phyloP scores from a whole-genome alignment of 2,797 vertebrate species.

The Dipus sagitta region DNA sequence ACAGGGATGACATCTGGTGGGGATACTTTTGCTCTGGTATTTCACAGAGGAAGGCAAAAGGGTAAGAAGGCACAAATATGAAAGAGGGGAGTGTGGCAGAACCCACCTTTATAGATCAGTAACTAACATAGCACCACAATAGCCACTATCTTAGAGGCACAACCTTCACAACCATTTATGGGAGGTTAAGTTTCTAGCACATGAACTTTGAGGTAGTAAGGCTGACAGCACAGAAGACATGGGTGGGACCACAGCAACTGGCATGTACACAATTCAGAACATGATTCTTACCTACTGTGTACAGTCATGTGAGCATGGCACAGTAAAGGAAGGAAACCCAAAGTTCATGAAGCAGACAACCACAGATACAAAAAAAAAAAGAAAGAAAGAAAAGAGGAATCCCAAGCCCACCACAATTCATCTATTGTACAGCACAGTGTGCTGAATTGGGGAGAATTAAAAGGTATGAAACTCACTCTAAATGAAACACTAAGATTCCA shows the following conservation, averaged over 20 bases:
- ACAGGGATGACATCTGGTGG: too few species aligned
- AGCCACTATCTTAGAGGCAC: not conserved
- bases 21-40: not conserved
- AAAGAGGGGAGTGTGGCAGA: not conserved
- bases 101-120: not conserved
- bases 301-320: not conserved
- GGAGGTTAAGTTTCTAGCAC: not conserved
- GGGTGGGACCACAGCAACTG: not conserved
- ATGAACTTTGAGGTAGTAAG: not conserved
- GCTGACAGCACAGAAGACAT: not conserved
- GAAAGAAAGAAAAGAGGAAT: too few species aligned
- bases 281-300: too few species aligned
- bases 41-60: not conserved
- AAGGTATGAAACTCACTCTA: not conserved
- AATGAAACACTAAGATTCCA: fast-evolving
- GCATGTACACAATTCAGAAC: not conserved
- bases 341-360: not conserved
- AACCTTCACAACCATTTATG: not conserved
- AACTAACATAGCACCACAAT: not conserved
- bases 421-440: too few species aligned
- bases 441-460: not conserved
- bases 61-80: not conserved
- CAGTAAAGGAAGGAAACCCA: not conserved
- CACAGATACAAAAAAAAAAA: too few species aligned
- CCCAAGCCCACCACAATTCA: too few species aligned